Evolutionary conservation across 2,888 invertebrate genomes (phyloP), one percentile per base, ranked within the genome.

Genomic region (Gymnosoma rotundatum): DNA sequence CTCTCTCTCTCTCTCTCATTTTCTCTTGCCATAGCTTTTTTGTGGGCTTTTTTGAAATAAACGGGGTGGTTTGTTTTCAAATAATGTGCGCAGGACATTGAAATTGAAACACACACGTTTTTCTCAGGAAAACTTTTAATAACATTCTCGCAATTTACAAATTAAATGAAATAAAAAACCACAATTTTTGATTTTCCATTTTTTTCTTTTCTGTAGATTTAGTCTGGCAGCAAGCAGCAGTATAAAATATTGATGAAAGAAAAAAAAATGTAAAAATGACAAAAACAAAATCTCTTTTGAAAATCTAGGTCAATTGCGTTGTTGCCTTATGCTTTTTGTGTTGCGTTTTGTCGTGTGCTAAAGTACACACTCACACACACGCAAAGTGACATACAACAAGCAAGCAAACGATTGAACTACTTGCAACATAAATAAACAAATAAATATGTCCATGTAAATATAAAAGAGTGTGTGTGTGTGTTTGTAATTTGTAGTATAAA

Each of bases 221-320:
- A 48, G 67, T 36, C 60, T 66, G 66, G 60, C 60, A 66, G 60
- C 66, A 54, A 66, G 60, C 66, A 54, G 36, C 42, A 66, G 58
- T 18, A 61, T 52, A 48, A 58, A 25, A 18, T 58, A 60, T 66
- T 61, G 52, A 48, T 54, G 48, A 63, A 54, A 38, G 48, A 63
- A 54, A 38, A 42, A 73, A 48, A 38, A 64, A 25, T 32, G n/a
- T 38, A 45, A 79, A 79, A 73, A 60, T n/a, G 14, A 56, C 54
- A 48, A 50, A 18, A 72, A 70, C 20, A 54, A 78, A 61, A 63
- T 69, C 42, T 45, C 54, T 54, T 54, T 67, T 25, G 14, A n/a
- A 76, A 82, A 82, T 72, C 81, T 82, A 32, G 81, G 81, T 82
- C 81, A 82, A 82, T 82, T 82, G 81, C 81, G 81, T 81, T 81